These are phyloP conservation scores for Pachydiplax longipennis DNA, from an alignment of 2,888 invertebrate genomes.

Conservation along the genomic window DNA sequence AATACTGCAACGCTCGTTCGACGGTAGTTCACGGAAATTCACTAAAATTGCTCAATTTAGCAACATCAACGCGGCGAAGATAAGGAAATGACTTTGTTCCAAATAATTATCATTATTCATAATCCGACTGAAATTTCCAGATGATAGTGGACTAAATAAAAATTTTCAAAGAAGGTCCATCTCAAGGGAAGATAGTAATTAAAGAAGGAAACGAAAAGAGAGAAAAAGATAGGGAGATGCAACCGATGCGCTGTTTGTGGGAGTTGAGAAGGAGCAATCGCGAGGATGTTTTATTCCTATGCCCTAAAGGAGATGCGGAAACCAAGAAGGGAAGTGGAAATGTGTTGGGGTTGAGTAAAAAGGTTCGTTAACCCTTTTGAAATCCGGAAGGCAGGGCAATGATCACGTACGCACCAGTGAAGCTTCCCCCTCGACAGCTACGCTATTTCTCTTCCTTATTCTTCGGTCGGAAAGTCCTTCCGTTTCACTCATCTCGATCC, in stretches of 20 bases:
- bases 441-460: slow-evolving; percentile 25
- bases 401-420: slow-evolving; percentile 12
- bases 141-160: not conserved
- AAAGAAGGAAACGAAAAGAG: not conserved
- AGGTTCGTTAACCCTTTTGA: slow-evolving; percentile 41
- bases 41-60: no score
- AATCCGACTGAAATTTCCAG: not conserved
- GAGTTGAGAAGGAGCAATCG: not conserved
- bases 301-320: not conserved
- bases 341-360: slow-evolving; percentile 6
- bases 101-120: no score
- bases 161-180: not conserved
- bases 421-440: not conserved
- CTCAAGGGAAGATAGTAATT: not conserved
- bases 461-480: not conserved
- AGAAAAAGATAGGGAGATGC: not conserved
- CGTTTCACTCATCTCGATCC: not conserved
- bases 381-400: slow-evolving; percentile 44
- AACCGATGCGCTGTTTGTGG: not conserved
- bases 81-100: no score
- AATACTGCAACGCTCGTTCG: no score
- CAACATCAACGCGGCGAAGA: no score
- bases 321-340: not conserved
- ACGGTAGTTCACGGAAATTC: no score
- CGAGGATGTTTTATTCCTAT: not conserved